Evolutionary conservation across 2,113 vertebrate genomes (phyloP), one percentile per base, ranked within the genome.

Genomic region (Numida meleagris): DNA sequence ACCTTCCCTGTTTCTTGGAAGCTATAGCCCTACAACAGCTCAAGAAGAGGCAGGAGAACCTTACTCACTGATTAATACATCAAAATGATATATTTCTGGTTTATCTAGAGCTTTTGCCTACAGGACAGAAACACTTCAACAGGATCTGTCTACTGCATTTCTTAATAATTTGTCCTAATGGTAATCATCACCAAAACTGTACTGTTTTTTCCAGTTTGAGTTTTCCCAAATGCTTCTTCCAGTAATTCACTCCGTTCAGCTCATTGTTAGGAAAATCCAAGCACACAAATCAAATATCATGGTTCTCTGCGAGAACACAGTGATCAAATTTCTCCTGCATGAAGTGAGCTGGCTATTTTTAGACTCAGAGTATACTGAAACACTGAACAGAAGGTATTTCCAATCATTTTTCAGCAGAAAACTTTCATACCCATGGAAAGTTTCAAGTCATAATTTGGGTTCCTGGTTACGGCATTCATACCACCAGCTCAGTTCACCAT

Each of bases 301-400:
- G 6, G 55, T 27, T 66, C 57, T 70, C 29, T 82, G 62, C 81
- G 89, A 89, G 75, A 88, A 42, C 20, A 63, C 43, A n/a, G 59
- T 74, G 72, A 88, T 80, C 38, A 38, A 65, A 63, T 81, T 94
- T 96, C 89, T 95, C 76, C 72, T 48, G 63, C 72, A 61, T 0
- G 0, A 91, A 83, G 57, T 83, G 76, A 86, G 61, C 8, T 57
- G 51, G 23, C 31, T 96, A 71, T 86, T 93, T 93, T 94, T 82
- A 93, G 51, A 57, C 19, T 65, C 63, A 36, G 19, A 27, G 18
- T 82, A 45, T 33, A 71, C 4, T 51, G 51, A 38, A 81, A 89
- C 48, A 67, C 51, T 36, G 36, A 95, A 93, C 65, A 91, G 65
- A 82, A 92, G 88, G 33, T 94, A 94, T 88, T 95, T 91, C 85